A percentile compares a stretch with the other conserved stretches of the same genome.
Conservation (phyloP, 2,113 vertebrate genomes). For the Callorhinus ursinus region DNA sequence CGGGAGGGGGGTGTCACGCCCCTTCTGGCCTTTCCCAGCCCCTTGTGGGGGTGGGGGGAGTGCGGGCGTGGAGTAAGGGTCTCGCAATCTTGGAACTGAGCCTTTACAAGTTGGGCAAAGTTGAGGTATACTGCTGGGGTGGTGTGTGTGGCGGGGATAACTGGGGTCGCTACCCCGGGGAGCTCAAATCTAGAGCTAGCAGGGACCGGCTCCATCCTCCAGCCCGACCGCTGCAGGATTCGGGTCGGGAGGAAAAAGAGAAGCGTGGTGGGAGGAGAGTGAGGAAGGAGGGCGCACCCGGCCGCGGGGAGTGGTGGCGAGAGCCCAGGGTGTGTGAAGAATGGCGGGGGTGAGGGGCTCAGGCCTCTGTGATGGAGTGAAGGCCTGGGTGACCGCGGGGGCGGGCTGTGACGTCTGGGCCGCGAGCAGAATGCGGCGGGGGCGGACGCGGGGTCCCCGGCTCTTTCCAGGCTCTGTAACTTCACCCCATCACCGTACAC, state of each 20-base stretch:
- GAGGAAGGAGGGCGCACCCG: neutral
- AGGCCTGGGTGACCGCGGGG: neutral
- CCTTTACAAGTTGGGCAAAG: slow-evolving; percentile 18
- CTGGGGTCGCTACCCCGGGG: neutral
- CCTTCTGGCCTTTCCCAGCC: neutral
- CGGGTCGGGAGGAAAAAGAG: neutral
- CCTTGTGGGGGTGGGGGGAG: accelerated
- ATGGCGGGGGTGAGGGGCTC: no score
- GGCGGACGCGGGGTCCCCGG: neutral
- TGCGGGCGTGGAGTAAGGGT: neutral
- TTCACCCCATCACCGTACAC: neutral
- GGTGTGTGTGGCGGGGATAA: neutral
- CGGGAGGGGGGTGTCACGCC: neutral
- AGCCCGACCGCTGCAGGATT: neutral
- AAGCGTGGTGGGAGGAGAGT: neutral
- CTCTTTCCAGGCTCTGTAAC: neutral
- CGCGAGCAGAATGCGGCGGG: neutral
- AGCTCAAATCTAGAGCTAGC: neutral
- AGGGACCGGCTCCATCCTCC: neutral
- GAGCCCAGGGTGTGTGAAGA: neutral
- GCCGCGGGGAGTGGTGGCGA: neutral
- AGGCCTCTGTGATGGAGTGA: slow-evolving; percentile 26
- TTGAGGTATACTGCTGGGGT: neutral
- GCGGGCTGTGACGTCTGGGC: slow-evolving; percentile 28
- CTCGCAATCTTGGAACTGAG: neutral